Evolutionary conservation across 2,797 vertebrate genomes (phyloP), one percentile per base, ranked within the genome.

Genomic region (Mustela erminea): DNA sequence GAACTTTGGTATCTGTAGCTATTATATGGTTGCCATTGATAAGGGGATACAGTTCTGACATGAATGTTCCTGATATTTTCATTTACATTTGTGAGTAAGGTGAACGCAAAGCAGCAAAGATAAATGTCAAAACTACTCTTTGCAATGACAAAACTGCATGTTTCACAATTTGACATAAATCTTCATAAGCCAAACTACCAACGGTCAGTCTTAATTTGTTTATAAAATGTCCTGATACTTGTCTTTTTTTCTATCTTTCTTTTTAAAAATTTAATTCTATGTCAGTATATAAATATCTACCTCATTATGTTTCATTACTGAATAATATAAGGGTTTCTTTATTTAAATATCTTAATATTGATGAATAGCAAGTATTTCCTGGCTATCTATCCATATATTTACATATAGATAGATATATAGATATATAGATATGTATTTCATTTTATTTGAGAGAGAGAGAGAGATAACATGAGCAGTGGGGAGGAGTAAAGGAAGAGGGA

Each of bases 1-100:
- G 11, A 81, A 82, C 25, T 85, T 70, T 11, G 35, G 15, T 52
- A 49, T 91, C 7, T 58, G 2, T 46, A 58, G 12, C 27, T 62
- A 35, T 46, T 70, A 62, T n/a, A 66, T 68, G 7, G 2, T 43
- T 90, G 15, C 12, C 77, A 54, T 25, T 60, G 8, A 62, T 43
- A 94, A 94, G 27, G n/a, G 74, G 12, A 41, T 94, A 32, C 11
- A 83, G 9, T 95, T 90, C 52, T 90, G 29, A 83, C 15, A 49
- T 74, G 3, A 95, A 84, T 58, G 29, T 54, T 90, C 52, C 52
- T 84, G 2, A 32, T 62, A 77, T n/a, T 64, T 38, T 74, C 7
- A 62, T n/a, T 81, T 83, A 32, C 7, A 82, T 25, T 92, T n/a
- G 49, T 32, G 8, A 91, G 18, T 32, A 82, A 92, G 7, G 25